A percentile compares a stretch with the other conserved stretches of the same genome.
phyloP scores from a whole-genome alignment of 2,113 vertebrate genomes.

The Crocuta crocuta region DNA sequence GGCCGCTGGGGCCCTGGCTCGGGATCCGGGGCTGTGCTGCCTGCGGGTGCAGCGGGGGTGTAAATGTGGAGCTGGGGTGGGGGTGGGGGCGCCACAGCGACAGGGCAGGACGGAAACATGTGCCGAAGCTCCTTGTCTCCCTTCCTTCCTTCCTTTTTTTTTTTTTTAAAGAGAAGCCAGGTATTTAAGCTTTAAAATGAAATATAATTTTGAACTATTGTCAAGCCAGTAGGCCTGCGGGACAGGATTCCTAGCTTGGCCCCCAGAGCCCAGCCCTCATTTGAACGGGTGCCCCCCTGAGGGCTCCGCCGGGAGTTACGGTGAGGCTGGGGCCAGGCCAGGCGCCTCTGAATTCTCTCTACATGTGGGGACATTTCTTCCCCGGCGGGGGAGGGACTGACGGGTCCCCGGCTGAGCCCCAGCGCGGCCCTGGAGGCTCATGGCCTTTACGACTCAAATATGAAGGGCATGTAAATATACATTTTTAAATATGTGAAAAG shows the following conservation, averaged over 20 bases:
- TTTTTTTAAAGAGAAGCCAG: background rate
- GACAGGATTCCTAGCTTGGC: too few relatives aligned
- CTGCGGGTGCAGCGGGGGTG: background rate
- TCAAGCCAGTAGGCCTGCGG: background rate
- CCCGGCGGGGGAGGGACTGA: background rate
- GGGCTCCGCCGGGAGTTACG: accelerated
- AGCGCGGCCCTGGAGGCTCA: accelerated
- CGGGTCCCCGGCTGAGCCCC: accelerated
- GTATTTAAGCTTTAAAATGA: background rate
- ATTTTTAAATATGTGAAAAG: background rate
- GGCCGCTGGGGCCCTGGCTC: too few relatives aligned
- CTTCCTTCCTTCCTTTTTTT: too few relatives aligned
- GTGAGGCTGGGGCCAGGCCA: accelerated
- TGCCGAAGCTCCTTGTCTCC: accelerated
- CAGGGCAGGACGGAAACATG: accelerated
- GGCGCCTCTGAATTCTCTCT: accelerated
- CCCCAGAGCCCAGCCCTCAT: accelerated
- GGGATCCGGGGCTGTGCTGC: background rate
- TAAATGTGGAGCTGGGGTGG: background rate
- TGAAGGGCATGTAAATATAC: accelerated
- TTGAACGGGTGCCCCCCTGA: accelerated
- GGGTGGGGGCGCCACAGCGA: accelerated
- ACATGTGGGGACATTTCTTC: accelerated
- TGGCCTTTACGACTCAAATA: background rate
- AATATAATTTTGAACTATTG: background rate